Evolutionary conservation across 37 sponge, comb jelly and placozoan species (phyloP), one percentile per base, ranked within the genome.

Genomic region (Agelas oroides): DNA sequence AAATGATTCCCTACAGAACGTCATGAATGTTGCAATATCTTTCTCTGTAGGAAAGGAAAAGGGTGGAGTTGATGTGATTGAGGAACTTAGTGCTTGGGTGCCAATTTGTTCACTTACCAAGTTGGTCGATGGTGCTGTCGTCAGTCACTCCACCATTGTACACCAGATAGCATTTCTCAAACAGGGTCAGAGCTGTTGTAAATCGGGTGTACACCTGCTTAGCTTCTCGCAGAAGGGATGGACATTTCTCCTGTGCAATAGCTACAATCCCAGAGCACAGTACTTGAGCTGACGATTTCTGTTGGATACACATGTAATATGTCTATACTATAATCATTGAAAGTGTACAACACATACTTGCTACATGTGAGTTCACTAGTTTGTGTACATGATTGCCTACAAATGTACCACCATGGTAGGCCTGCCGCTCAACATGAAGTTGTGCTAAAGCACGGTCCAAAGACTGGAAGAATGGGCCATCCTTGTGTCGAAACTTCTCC

Each of bases 361-460:
- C n/a, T n/a, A n/a, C n/a, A n/a, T 65, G 52, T 60, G 73, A 73
- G 75, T 83, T 83, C 65, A 83, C 18, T 38, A 73, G 27, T 73
- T 35, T 82, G 84, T 84, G 75, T 12, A 84, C 75, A 75, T 84
- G 84, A 58, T 84, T 84, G 32, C 85, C 85, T 1, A 84, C 66
- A 65, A 84, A 84, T 19, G 70, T 76, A 25, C 76, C 85, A 24
- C 77, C 76, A 54, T 84, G 59, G 55, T 84, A 84, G 37, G 76
- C 76, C 37, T 84, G 85, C 23, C 69, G 54, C 40, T 35, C n/a
- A 2, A 85, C 78, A 70, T 77, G n/a, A 14, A 84, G 53, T 12
- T 34, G 41, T 20, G 30, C 25, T 59, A 85, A 41, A 19, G 46
- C 41, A 23, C 25, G 19, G 27, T 85, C 61, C 17, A 76, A 28